Percentiles rank a stretch among this genome's conserved stretches.
Conservation (phyloP, 2,888 invertebrate genomes). For the Phortica magna region DNA sequence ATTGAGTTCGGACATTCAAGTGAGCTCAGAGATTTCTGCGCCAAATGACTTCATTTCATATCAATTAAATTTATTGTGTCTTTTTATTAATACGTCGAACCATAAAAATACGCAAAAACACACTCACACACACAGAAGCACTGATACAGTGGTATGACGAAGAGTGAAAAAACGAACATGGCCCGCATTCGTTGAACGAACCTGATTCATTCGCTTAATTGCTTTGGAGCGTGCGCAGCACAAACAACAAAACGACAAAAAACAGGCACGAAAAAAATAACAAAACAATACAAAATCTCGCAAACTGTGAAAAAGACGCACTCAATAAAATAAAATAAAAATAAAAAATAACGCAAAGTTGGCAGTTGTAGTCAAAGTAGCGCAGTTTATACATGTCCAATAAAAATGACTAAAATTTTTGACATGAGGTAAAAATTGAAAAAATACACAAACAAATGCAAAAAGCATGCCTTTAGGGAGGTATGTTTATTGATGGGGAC, state of each 20-base stretch:
- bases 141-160: slow-evolving; percentile 28
- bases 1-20: slow-evolving; percentile 68
- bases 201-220: slow-evolving; percentile 74
- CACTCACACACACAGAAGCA: slow-evolving; percentile 41
- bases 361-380: slow-evolving; percentile 16
- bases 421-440: slow-evolving; percentile 47
- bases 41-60: slow-evolving; percentile 77
- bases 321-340: slow-evolving; percentile 48
- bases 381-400: slow-evolving; percentile 43
- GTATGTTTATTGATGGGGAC: too few relatives aligned
- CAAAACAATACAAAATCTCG: slow-evolving; percentile 45
- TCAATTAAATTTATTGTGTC: slow-evolving; percentile 75
- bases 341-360: slow-evolving; percentile 40
- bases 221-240: slow-evolving; percentile 70
- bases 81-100: slow-evolving; percentile 54
- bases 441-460: slow-evolving; percentile 9
- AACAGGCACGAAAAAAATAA: slow-evolving; percentile 50
- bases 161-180: slow-evolving; percentile 36
- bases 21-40: slow-evolving; percentile 62
- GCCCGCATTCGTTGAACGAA: slow-evolving; percentile 59
- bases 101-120: slow-evolving; percentile 48
- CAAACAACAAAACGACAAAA: slow-evolving; percentile 34
- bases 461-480: too few relatives aligned
- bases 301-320: slow-evolving; percentile 11
- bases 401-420: slow-evolving; percentile 65